Evolutionary conservation across 2,113 vertebrate genomes (phyloP), one percentile per base, ranked within the genome.

Genomic region (Nymphicus hollandicus): DNA sequence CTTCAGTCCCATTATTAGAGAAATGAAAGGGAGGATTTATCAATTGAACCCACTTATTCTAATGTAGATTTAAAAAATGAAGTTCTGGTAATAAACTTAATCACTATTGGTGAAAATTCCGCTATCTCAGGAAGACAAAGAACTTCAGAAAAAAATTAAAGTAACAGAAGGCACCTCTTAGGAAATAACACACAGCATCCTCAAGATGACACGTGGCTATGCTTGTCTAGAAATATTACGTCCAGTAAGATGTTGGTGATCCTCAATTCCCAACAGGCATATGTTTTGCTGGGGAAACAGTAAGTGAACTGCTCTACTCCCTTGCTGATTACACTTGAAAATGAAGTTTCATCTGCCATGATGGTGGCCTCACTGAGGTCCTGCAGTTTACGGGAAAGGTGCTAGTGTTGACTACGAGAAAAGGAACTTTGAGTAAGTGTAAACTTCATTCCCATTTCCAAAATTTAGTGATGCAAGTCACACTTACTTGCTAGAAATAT

Each of bases 391-490:
- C 8, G 47, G 56, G 53, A 76, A 22, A 19, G 72, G 33, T 82
- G 20, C 33, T 78, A 43, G 25, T 29, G 28, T 43, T 86, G 44
- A 41, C 20, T n/a, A 43, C 81, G 55, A 47, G 60, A 84, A 60
- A 23, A 65, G 17, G 19, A 86, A 71, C 53, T 93, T 91, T 17
- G 33, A 85, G 2, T 60, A 70, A 89, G 25, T 77, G 44, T 88
- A 64, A 89, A 86, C 70, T 90, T 88, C 56, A 68, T 86, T 96
- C 89, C 95, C 63, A 50, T 53, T 89, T 73, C 93, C 37, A 44
- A 96, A 98, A 97, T 91, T 92, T 90, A 95, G 86, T 90, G 95
- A 97, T 97, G 95, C 96, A 96, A 98, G 96, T 97, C 97, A 98
- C 63, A 97, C 91, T 97, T 97, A 74, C 87, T 94, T 97, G 78